Evolutionary conservation across 2,888 invertebrate species (phyloP).

Genomic region (Zootermopsis nevadensis): DNA sequence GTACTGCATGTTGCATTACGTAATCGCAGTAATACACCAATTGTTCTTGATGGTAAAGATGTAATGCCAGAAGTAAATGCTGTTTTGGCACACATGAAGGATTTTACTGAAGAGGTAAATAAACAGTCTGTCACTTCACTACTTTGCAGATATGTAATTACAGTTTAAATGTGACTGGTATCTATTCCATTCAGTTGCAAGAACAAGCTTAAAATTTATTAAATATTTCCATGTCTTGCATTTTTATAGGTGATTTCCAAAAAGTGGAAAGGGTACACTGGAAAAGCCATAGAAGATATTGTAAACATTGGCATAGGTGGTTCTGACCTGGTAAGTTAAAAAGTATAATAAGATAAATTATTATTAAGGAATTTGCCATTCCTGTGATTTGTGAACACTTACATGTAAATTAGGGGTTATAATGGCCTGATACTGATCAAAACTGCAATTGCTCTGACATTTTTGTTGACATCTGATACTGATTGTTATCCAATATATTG

Average conservation of each 20-base stretch:
- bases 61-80: constrained; percentile 93
- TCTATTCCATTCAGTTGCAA: background rate
- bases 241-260: constrained; percentile 64
- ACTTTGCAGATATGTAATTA: no score
- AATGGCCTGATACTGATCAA: no score
- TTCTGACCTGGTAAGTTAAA: constrained; percentile 82
- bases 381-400: no score
- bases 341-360: background rate
- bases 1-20: constrained; percentile 95
- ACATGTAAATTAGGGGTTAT: no score
- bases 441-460: no score
- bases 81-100: constrained; percentile 94
- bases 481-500: no score
- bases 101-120: constrained; percentile 82
- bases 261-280: constrained; percentile 81
- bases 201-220: background rate
- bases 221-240: background rate
- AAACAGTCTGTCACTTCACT: no score
- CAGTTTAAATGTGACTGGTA: background rate
- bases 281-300: constrained; percentile 94
- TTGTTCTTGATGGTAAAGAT: constrained; percentile 87
- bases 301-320: constrained; percentile 99
- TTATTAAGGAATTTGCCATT: no score
- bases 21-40: constrained; percentile 82
- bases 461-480: no score